These are phyloP conservation scores for Anableps anableps DNA, from an alignment of 2,797 vertebrate species.

Conservation along the genomic window DNA sequence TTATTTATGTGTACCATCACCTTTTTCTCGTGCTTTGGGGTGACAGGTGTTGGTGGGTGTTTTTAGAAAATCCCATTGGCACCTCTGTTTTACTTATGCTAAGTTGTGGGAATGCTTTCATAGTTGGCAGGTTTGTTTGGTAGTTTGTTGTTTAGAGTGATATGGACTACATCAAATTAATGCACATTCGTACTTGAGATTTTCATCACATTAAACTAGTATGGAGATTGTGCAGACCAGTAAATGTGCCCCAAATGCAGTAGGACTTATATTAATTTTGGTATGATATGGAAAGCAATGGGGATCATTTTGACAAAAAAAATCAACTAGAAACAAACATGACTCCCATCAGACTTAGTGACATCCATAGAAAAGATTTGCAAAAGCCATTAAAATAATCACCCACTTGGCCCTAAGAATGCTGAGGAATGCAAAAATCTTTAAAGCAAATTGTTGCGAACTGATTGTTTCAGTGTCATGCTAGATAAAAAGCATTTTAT, in stretches of 20 bases:
- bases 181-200: neutral
- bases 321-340: too few relatives aligned
- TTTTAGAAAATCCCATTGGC: constrained; percentile 47
- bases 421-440: too few relatives aligned
- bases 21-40: constrained; percentile 33
- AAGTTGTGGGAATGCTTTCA: constrained; percentile 46
- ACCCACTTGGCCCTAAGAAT: too few relatives aligned
- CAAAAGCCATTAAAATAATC: too few relatives aligned
- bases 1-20: constrained; percentile 62
- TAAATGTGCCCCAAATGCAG: neutral
- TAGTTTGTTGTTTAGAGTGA: constrained; percentile 28
- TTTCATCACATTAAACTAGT: neutral
- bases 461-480: too few relatives aligned
- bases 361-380: too few relatives aligned
- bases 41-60: constrained; percentile 57
- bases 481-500: neutral
- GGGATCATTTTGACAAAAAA: neutral
- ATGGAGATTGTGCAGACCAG: neutral
- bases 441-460: too few relatives aligned
- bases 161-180: constrained; percentile 14
- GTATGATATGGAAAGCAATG: neutral
- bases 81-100: constrained; percentile 48
- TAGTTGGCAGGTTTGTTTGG: constrained; percentile 28
- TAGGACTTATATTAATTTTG: rapidly evolving
- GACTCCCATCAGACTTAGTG: too few relatives aligned